A percentile compares a stretch with the other conserved stretches of the same genome.
These are phyloP conservation scores for Nowickia ferox DNA, from an alignment of 2,888 invertebrate genomes.

Conservation along the genomic window DNA sequence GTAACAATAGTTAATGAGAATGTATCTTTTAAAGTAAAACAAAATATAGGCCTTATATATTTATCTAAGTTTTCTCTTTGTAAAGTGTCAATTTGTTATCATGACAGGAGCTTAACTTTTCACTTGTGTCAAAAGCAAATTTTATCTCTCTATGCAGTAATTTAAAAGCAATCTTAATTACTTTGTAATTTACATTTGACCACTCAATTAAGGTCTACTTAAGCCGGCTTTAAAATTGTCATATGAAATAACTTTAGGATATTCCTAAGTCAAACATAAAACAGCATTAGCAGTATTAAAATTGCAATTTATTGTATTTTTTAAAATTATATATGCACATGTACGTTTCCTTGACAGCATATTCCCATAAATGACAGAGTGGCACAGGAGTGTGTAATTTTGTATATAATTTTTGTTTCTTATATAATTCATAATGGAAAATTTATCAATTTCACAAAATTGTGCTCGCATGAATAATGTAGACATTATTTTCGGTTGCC, in stretches of 20 bases:
- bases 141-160: not conserved
- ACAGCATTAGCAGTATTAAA: constrained; percentile 31
- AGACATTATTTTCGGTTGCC: constrained; percentile 14
- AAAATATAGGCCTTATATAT: too few species aligned
- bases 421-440: constrained; percentile 51
- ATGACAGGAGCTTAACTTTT: too few species aligned
- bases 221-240: not conserved
- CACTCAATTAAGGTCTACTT: not conserved
- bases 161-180: not conserved
- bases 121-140: not conserved
- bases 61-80: too few species aligned
- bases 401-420: constrained; percentile 36
- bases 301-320: constrained; percentile 33
- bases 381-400: not conserved
- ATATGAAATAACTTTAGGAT: not conserved
- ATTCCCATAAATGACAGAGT: not conserved
- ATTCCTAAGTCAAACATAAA: constrained; percentile 35
- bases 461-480: constrained; percentile 37
- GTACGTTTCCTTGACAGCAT: not conserved
- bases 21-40: too few species aligned
- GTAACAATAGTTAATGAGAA: too few species aligned
- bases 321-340: not conserved
- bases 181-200: not conserved
- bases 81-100: too few species aligned
- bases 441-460: constrained; percentile 59